Evolutionary conservation across 1,140 invertebrate genomes (phyloP).

Genomic region (Drosophila asahinai): DNA sequence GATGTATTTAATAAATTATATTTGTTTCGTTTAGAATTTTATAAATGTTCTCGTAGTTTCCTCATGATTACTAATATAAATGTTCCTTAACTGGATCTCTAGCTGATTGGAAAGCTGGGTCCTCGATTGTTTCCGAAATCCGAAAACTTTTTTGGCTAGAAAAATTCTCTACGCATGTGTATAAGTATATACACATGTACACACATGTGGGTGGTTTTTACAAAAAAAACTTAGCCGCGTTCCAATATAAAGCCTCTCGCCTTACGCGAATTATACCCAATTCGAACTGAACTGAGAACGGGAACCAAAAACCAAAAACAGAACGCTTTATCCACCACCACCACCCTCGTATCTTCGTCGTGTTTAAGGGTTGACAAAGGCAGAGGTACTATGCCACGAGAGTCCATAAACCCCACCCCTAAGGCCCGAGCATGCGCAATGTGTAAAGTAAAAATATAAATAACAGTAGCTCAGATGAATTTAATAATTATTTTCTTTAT

Average conservation of each 20-base stretch:
- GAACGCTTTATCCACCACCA: conserved; percentile 53
- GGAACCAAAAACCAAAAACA: conserved; percentile 33
- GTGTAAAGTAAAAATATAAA: conserved; percentile 1
- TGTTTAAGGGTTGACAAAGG: conserved; percentile 36
- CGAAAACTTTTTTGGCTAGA: conserved; percentile 36
- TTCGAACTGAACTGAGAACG: conserved; percentile 55
- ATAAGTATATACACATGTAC: conserved; percentile 28
- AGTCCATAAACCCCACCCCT: conserved; percentile 25
- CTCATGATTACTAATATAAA: background rate
- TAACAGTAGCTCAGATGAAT: background rate
- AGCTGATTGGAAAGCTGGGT: conserved; percentile 1
- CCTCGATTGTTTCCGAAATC: conserved; percentile 13
- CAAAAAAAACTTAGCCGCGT: conserved; percentile 35
- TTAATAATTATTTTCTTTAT: background rate
- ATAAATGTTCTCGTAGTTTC: background rate
- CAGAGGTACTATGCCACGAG: conserved; percentile 7
- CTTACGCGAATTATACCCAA: conserved; percentile 64
- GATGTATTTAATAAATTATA: background rate
- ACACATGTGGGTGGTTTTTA: conserved; percentile 50
- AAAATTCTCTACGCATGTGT: conserved; percentile 55
- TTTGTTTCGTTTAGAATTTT: background rate
- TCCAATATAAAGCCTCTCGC: conserved; percentile 53
- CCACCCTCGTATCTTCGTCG: conserved; percentile 3
- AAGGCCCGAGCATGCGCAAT: conserved; percentile 23
- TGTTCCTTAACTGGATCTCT: conserved; percentile 4